Evolutionary conservation across 2,113 vertebrate species (phyloP).

Genomic region (Pedetes capensis): DNA sequence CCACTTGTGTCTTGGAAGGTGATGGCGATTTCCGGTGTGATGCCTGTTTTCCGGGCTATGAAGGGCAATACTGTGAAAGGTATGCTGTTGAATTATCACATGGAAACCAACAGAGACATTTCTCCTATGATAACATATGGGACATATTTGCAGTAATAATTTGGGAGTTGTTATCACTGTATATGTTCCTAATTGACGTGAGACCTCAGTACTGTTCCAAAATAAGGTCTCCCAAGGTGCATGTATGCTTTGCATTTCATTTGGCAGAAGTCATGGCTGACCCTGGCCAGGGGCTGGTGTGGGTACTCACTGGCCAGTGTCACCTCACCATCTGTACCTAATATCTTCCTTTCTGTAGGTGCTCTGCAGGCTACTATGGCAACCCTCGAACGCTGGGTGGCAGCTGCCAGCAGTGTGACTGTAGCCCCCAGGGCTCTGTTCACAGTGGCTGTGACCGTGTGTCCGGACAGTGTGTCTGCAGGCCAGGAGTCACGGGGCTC

Average conservation of each 20-base stretch:
- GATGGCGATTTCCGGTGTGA: constrained; percentile 87
- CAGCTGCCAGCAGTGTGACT: constrained; percentile 85
- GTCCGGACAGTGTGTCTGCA: constrained; percentile 90
- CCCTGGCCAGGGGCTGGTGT: too few relatives aligned
- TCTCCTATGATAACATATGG: not conserved
- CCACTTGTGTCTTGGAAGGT: constrained; percentile 89
- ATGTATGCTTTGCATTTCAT: not conserved
- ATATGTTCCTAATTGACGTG: rapidly evolving
- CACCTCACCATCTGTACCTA: rapidly evolving
- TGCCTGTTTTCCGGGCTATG: constrained; percentile 90
- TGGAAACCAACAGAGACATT: rapidly evolving
- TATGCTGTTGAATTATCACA: constrained; percentile 41
- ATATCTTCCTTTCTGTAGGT: constrained; percentile 81
- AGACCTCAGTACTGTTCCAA: not conserved
- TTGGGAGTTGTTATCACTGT: not conserved
- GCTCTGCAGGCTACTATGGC: constrained; percentile 91
- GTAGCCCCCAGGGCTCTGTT: constrained; percentile 86
- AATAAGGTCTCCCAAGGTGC: not conserved
- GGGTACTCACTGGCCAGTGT: rapidly evolving
- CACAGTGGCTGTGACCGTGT: constrained; percentile 82
- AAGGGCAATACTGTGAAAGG: constrained; percentile 95
- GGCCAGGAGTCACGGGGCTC: constrained; percentile 86
- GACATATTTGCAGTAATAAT: not conserved
- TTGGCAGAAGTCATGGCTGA: rapidly evolving
- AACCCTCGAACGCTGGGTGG: constrained; percentile 83